phyloP scores from a whole-genome alignment of 2,113 vertebrate genomes.

The Gallinago jamesoni region DNA sequence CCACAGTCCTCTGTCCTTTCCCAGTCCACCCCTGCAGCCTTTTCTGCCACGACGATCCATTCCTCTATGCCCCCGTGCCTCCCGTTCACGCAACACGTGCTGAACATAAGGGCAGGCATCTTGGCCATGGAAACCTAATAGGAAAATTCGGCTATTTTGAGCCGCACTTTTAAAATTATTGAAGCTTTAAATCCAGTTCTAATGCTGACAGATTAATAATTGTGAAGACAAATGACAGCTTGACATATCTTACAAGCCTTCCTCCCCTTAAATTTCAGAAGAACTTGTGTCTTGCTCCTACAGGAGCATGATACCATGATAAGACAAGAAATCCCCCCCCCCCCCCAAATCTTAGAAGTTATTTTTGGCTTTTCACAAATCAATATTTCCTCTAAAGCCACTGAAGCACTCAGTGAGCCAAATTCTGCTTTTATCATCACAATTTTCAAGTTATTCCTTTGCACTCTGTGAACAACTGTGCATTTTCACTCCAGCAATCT shows the following conservation, averaged over 20 bases:
- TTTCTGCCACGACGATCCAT: background rate
- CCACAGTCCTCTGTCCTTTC: background rate
- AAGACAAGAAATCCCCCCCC: background rate
- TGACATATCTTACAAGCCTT: background rate
- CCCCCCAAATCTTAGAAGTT: background rate
- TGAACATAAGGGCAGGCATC: accelerated
- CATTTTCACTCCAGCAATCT: background rate
- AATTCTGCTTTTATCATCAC: conserved; percentile 19
- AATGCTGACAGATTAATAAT: background rate
- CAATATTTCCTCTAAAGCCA: background rate
- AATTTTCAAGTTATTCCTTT: background rate
- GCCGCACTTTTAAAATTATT: background rate
- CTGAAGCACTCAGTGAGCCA: background rate
- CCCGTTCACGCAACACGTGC: background rate
- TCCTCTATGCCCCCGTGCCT: background rate
- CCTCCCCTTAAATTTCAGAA: background rate
- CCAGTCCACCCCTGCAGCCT: background rate
- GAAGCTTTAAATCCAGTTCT: background rate
- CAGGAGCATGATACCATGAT: background rate
- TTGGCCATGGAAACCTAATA: background rate
- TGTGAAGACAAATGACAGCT: background rate
- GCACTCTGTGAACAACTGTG: background rate
- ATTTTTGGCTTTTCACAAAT: conserved; percentile 16
- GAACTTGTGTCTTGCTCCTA: background rate
- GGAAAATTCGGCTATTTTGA: background rate